A percentile compares a stretch with the other conserved stretches of the same genome.
Conservation (phyloP, 2,113 vertebrate species). For the Notothenia coriiceps region DNA sequence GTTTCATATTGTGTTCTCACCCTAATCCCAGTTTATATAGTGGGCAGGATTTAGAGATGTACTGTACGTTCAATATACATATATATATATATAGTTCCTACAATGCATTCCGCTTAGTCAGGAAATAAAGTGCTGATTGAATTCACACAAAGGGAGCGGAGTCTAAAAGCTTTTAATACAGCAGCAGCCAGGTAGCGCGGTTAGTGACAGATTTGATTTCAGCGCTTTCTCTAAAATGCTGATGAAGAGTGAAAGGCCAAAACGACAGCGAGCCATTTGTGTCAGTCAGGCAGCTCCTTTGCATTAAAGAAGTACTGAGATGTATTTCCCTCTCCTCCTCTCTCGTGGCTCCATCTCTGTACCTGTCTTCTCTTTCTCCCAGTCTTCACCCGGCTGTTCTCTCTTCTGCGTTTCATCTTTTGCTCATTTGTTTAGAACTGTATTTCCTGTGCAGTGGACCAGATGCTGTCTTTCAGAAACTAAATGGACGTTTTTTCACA, state of each 20-base stretch:
- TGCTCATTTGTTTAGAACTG: slow-evolving; percentile 30
- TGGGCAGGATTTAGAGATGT: not conserved
- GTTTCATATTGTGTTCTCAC: not conserved
- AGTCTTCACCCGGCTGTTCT: not conserved
- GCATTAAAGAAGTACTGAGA: slow-evolving; percentile 63
- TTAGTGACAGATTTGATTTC: slow-evolving; percentile 61
- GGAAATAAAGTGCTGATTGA: slow-evolving; percentile 29
- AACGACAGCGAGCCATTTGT: slow-evolving; percentile 61
- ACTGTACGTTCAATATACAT: not conserved
- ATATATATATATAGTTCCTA: not conserved
- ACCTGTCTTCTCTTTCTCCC: slow-evolving; percentile 36
- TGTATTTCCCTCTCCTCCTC: slow-evolving; percentile 44
- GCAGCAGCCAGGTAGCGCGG: slow-evolving; percentile 19
- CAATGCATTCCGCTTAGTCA: slow-evolving; percentile 4
- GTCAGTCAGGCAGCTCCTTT: slow-evolving; percentile 65
- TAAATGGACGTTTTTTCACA: not conserved
- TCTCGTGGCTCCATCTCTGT: slow-evolving; percentile 19
- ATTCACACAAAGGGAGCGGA: slow-evolving; percentile 19
- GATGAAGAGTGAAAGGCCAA: slow-evolving; percentile 66
- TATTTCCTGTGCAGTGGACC: slow-evolving; percentile 18
- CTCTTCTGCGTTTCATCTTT: slow-evolving; percentile 34
- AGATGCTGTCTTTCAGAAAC: not conserved
- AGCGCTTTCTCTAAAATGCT: slow-evolving; percentile 64
- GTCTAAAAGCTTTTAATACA: slow-evolving; percentile 19
- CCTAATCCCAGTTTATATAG: not conserved